Conservation (phyloP, 2,113 vertebrate genomes). For the Oceanodroma tethys region DNA sequence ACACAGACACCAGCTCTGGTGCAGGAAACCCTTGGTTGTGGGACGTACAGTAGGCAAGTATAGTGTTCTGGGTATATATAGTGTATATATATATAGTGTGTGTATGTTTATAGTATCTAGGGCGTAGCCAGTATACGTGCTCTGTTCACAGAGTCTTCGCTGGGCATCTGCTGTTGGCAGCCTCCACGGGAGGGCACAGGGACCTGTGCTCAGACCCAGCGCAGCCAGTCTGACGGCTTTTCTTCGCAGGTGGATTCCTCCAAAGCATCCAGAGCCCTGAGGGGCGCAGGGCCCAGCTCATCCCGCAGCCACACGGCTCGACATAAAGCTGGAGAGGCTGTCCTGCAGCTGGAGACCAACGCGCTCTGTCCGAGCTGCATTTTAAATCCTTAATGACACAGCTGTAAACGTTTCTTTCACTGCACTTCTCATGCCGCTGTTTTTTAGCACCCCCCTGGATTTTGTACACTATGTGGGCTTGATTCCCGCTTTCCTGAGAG, state of each 20-base stretch:
- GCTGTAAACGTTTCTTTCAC: background rate
- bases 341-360: background rate
- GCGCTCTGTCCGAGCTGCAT: background rate
- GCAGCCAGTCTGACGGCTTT: background rate
- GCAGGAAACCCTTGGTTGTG: background rate
- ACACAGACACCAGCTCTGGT: background rate
- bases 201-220: background rate
- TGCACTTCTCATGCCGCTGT: background rate
- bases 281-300: background rate
- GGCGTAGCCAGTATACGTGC: too few species aligned
- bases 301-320: fast-evolving
- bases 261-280: background rate
- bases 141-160: background rate
- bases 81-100: too few species aligned
- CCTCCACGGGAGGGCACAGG: fast-evolving
- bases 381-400: background rate
- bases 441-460: background rate
- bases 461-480: background rate
- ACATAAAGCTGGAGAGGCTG: background rate
- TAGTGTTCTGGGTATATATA: background rate
- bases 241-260: conserved; percentile 39
- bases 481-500: background rate
- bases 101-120: background rate
- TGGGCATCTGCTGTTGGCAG: background rate
- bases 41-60: background rate